Base-by-base conservation (phyloP, 2,888 invertebrate genomes). In the Lithophane socia region DNA sequence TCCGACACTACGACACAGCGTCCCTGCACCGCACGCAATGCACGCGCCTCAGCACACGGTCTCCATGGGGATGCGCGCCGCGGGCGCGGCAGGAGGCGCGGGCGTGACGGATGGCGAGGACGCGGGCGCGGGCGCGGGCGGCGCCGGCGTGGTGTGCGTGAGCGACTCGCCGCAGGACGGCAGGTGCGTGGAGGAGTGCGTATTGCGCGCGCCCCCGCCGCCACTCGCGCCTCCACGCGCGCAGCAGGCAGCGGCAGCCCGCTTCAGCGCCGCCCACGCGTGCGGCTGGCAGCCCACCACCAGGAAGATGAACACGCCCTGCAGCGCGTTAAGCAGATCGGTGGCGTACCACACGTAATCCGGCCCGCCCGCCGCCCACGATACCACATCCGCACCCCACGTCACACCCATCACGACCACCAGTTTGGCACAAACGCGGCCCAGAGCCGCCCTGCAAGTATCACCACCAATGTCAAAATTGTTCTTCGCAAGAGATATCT, bases 211-310 rank as follows among this genome's bases (percentile, higher is more conserved):
- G 87, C 87, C 82, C 80, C 81, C 70, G 86, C 87, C 93, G 93
- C 87, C 95, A 84, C 97, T 94, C 90, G 94, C 95, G 0, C 76
- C 77, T 2, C 52, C 97, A 76, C 96, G 98, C 97, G 90, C 97
- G 97, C 97, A 97, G 91, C 95, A 94, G 84, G 92, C 93, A 58
- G 91, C 92, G 42, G 91, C 92, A 85, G 91, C 90, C 85, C 94
- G 94, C 91, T 93, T 93, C 60, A 94, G 91, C 85, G 96, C 95
- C 64, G 94, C 94, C 94, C 94, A 94, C 93, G 98, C 98, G 97
- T 98, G 98, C 77, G 98, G 98, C 97, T 98, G 98, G 94, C 98
- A 98, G 71, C 98, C 99, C 87, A 98, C 98, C 86, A 99, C 98
- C 91, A 98, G 97, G 95, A 99, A 99, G 91, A 99, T 99, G 94